These are phyloP conservation scores for Ondatra zibethicus DNA, from an alignment of 2,113 vertebrate species.

Conservation along the genomic window DNA sequence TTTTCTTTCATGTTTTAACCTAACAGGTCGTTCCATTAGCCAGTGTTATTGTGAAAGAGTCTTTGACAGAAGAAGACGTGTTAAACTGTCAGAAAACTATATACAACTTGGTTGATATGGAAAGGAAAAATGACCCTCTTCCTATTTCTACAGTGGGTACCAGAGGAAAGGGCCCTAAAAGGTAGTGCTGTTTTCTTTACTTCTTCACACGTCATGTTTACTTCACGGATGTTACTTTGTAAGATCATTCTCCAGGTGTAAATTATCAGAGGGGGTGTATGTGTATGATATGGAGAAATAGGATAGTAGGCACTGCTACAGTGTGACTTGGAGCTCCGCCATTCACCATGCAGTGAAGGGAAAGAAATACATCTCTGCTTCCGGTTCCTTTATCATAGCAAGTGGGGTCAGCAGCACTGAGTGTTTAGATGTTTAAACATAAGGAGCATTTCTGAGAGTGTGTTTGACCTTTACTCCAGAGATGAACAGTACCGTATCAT, in stretches of 20 bases:
- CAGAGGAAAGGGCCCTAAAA: constrained; percentile 98
- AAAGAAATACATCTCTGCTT: constrained; percentile 18
- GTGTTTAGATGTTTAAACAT: not conserved
- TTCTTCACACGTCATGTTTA: not conserved
- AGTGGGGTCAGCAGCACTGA: not conserved
- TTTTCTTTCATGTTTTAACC: not conserved
- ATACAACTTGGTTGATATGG: constrained; percentile 99
- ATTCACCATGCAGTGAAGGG: not conserved
- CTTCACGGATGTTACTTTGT: constrained; percentile 33
- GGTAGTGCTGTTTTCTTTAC: constrained; percentile 84
- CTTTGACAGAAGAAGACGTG: constrained; percentile 96
- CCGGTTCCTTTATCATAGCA: constrained; percentile 25
- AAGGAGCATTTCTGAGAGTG: constrained; percentile 41
- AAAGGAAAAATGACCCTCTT: constrained; percentile 98
- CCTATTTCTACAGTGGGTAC: constrained; percentile 99
- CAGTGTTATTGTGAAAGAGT: constrained; percentile 97
- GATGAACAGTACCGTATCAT: constrained; percentile 99
- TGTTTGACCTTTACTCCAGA: constrained; percentile 80
- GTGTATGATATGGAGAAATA: not conserved
- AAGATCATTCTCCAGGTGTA: not conserved
- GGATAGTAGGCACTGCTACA: not conserved
- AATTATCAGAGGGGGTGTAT: not conserved
- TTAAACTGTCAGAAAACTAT: constrained; percentile 98
- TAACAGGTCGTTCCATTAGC: constrained; percentile 97
- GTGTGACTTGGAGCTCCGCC: constrained; percentile 21